Conservation (phyloP, 2,797 vertebrate genomes). For the Periparus ater region DNA sequence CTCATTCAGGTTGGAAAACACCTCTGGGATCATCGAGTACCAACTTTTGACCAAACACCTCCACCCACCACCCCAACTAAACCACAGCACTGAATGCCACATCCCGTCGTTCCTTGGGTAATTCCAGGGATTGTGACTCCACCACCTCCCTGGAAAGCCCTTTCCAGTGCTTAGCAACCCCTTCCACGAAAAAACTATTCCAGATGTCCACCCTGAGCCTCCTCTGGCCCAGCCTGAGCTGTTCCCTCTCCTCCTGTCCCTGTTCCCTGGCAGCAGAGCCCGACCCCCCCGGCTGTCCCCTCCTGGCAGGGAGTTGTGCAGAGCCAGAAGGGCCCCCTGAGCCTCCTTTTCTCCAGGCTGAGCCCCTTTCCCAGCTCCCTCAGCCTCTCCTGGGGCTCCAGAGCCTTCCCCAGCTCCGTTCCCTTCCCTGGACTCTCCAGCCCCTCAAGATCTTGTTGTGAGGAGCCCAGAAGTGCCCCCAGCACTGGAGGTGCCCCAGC, state of each 20-base stretch:
- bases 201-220: fast-evolving
- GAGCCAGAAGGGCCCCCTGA: neutral
- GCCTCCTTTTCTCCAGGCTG: neutral
- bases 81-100: neutral
- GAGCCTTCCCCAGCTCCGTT: neutral
- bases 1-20: neutral
- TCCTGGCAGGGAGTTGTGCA: neutral
- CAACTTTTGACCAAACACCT: neutral
- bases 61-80: neutral
- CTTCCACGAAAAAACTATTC: neutral
- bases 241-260: neutral
- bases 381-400: fast-evolving
- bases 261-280: neutral
- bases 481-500: neutral
- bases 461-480: neutral
- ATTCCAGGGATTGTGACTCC: neutral
- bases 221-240: fast-evolving
- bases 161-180: neutral
- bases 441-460: fast-evolving
- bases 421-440: neutral
- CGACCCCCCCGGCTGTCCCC: fast-evolving
- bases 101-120: neutral
- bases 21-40: neutral
- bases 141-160: neutral
- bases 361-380: neutral